phyloP scores from a whole-genome alignment of 92 coral and sea anemone genomes.

The Zoanthus solanderi region DNA sequence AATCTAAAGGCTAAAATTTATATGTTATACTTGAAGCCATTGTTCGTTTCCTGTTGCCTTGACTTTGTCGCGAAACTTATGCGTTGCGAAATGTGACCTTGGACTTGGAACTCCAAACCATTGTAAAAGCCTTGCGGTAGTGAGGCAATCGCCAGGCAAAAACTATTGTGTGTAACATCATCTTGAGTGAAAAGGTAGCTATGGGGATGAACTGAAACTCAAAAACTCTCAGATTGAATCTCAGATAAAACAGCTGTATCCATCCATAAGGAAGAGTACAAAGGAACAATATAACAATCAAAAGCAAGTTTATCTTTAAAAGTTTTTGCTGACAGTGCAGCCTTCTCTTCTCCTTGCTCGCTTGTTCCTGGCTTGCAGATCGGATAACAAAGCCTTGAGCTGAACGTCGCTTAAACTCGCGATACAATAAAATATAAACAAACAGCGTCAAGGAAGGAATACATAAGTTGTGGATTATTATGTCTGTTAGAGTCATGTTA shows the following conservation, averaged over 20 bases:
- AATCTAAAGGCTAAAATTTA: neutral
- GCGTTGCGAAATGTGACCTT: neutral
- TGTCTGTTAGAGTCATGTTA: slow-evolving; percentile 10
- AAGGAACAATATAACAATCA: neutral
- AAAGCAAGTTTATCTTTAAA: neutral
- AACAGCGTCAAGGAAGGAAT: slow-evolving; percentile 2
- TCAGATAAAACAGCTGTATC: neutral
- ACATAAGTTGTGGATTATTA: slow-evolving; percentile 11
- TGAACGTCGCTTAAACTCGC: slow-evolving; percentile 26
- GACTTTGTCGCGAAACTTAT: neutral
- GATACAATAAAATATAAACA: slow-evolving; percentile 15
- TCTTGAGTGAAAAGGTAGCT: neutral
- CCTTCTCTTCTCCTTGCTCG: slow-evolving; percentile 1
- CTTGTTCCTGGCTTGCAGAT: slow-evolving; percentile 8
- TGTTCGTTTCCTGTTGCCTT: neutral
- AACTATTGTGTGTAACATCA: slow-evolving; percentile 8
- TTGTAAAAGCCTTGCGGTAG: neutral
- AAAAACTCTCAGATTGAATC: neutral
- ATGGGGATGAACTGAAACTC: slow-evolving; percentile 19
- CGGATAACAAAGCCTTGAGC: neutral
- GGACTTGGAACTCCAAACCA: neutral
- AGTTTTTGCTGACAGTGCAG: slow-evolving; percentile 13
- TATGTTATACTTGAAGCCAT: neutral
- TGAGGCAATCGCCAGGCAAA: slow-evolving; percentile 24
- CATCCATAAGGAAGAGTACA: slow-evolving; percentile 21